Conservation (phyloP, 1,140 invertebrate species). For the Drosophila navojoa region DNA sequence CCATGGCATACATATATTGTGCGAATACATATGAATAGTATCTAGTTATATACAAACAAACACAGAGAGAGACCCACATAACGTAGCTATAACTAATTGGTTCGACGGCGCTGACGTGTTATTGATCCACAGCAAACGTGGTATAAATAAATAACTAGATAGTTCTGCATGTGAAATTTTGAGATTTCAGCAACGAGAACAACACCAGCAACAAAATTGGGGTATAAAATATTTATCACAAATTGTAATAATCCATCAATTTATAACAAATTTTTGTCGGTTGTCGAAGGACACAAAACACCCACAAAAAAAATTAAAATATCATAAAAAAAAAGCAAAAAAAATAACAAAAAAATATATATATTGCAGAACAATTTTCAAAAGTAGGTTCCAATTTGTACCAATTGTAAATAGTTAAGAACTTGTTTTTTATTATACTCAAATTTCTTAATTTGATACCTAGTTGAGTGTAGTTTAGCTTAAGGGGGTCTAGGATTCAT, state of each 20-base stretch:
- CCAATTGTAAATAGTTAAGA: slow-evolving; percentile 24
- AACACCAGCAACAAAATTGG: neutral
- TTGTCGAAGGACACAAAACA: slow-evolving; percentile 28
- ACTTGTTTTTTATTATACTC: neutral
- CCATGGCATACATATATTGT: slow-evolving; percentile 30
- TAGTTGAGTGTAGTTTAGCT: slow-evolving; percentile 3
- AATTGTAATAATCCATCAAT: slow-evolving; percentile 58
- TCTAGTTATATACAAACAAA: slow-evolving; percentile 22
- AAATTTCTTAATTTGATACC: slow-evolving; percentile 14
- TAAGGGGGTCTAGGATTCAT: slow-evolving; percentile 17
- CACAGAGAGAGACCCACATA: slow-evolving; percentile 19
- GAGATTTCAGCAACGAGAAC: slow-evolving; percentile 51
- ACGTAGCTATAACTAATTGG: slow-evolving; percentile 38
- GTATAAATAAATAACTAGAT: slow-evolving; percentile 64
- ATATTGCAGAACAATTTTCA: slow-evolving; percentile 56
- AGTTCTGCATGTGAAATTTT: slow-evolving; percentile 31
- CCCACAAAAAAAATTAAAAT: slow-evolving; percentile 49
- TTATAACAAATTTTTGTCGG: slow-evolving; percentile 50
- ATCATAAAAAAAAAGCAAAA: slow-evolving; percentile 3
- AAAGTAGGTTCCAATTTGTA: slow-evolving; percentile 51
- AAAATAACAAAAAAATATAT: slow-evolving; percentile 10
- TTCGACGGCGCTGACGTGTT: slow-evolving; percentile 41
- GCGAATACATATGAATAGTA: slow-evolving; percentile 26
- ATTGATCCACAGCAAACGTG: slow-evolving; percentile 38
- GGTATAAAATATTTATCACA: slow-evolving; percentile 39